Evolutionary conservation across 2,888 invertebrate species (phyloP), one percentile per base, ranked within the genome.

Genomic region (Spilosoma lubricipeda): DNA sequence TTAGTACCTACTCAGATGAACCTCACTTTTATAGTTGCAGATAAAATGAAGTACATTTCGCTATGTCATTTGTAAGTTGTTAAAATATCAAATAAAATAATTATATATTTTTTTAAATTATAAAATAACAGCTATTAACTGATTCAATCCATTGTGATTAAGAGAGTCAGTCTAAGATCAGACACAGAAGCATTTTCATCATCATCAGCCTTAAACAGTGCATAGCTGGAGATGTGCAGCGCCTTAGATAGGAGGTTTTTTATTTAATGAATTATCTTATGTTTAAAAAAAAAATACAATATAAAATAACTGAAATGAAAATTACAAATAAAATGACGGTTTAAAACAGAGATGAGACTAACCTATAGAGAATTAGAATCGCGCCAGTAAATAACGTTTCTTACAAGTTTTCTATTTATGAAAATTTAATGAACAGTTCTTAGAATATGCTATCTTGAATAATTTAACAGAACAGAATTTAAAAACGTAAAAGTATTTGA

Each of bases 1-100:
- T 85, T 79, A n/a, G n/a, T n/a, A n/a, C n/a, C 75, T 77, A 78
- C 80, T 80, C 79, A 82, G 79, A 86, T 86, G 82, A 66, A 48
- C 78, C 75, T n/a, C 75, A 77, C 71, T 70, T 77, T 59, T 18
- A 30, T 63, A 30, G 18, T 42, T n/a, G 27, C 18, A n/a, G 39
- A 36, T 52, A n/a, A 27, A 39, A 18, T 27, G 39, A 20, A 42
- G 42, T 63, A 70, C 5, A 11, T 70, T 42, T 63, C 42, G 27
- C n/a, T n/a, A 42, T 59, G 42, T 15, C 23, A 30, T 67, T 11
- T 30, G 13, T 59, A 27, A 13, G 13, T 9, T 59, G 13, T 11
- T n/a, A 56, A 52, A 5, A 9, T 27, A 3, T 9, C 33, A 59
- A 59, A 27, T n/a, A n/a, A n/a, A n/a, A n/a, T n/a, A n/a, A n/a